Evolutionary conservation across 1,140 invertebrate species (phyloP), one percentile per base, ranked within the genome.

Genomic region (Drosophila lacteicornis): DNA sequence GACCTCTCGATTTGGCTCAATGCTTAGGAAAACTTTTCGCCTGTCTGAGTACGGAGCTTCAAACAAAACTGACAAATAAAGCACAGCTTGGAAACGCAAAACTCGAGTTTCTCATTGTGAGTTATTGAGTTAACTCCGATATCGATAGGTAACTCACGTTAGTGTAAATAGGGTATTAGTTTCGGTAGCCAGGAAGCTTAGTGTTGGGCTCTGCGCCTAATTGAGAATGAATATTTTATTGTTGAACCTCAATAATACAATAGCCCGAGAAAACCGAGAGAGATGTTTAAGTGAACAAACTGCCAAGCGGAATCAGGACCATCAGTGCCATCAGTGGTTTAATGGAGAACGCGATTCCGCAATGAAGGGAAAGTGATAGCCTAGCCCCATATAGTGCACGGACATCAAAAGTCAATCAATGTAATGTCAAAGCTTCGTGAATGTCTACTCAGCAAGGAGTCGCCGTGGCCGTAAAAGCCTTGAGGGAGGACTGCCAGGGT

Each of bases 381-480:
- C 73, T 60, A 49, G 58, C 47, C 33, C 68, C 57, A 47, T 56
- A 70, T 40, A 69, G 43, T 43, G 59, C 15, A 55, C 43, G 46
- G 63, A 70, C 75, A 78, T 59, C 56, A 69, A 61, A 78, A 78
- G 74, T 78, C 75, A 78, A 78, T 78, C 75, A 78, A 77, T 78
- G 74, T 78, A 70, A 78, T 78, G 75, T 78, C 75, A 77, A 60
- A 69, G 75, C 75, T 61, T 57, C 75, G 56, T 78, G 75, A 74
- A 57, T 49, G 43, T 74, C 70, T 38, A 17, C 38, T 38, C 69
- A 73, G 70, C 53, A 45, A 36, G 69, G n/a, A 59, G 53, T 47
- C 40, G 43, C 47, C 30, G n/a, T 27, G n/a, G 12, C 30, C 30
- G 27, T 38, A 46, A 40, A 56, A 42, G 36, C 30, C 22, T 27